phyloP scores from a whole-genome alignment of 2,888 invertebrate species.

The Stictocephala bisonia region DNA sequence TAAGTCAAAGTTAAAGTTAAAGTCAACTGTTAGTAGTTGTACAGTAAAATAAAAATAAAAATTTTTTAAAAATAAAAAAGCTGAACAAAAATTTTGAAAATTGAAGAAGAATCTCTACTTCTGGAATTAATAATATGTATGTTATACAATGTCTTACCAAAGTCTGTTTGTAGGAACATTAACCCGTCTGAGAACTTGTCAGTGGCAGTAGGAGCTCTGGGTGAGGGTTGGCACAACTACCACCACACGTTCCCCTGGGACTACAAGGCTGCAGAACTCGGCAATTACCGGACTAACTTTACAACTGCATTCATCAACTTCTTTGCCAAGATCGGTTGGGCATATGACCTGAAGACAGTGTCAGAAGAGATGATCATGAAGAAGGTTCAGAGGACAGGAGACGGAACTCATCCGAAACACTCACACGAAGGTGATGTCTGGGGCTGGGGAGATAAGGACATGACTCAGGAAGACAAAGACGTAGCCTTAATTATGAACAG shows the following conservation, averaged over 20 bases:
- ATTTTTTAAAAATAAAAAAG: too few relatives aligned
- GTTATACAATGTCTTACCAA: too few relatives aligned
- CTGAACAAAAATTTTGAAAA: too few relatives aligned
- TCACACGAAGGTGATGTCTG: slow-evolving; percentile 70
- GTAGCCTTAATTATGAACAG: slow-evolving; percentile 56
- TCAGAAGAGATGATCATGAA: slow-evolving; percentile 75
- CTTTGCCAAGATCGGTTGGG: slow-evolving; percentile 80
- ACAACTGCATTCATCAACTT: slow-evolving; percentile 65
- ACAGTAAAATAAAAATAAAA: too few relatives aligned
- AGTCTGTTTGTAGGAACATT: slow-evolving; percentile 58
- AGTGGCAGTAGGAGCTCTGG: slow-evolving; percentile 58
- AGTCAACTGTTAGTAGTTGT: too few relatives aligned
- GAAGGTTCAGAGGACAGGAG: slow-evolving; percentile 79
- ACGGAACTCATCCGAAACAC: slow-evolving; percentile 75
- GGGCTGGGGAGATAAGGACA: slow-evolving; percentile 83
- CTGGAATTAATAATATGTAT: too few relatives aligned
- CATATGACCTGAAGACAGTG: slow-evolving; percentile 87
- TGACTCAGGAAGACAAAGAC: slow-evolving; percentile 58
- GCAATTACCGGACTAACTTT: slow-evolving; percentile 59
- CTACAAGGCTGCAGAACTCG: slow-evolving; percentile 61
- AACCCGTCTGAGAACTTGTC: slow-evolving; percentile 60
- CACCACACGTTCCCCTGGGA: slow-evolving; percentile 69
- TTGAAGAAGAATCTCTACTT: too few relatives aligned
- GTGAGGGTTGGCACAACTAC: slow-evolving; percentile 69
- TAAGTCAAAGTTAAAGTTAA: too few relatives aligned